Conservation (phyloP, 2,888 invertebrate species). For the Meloe dianella region DNA sequence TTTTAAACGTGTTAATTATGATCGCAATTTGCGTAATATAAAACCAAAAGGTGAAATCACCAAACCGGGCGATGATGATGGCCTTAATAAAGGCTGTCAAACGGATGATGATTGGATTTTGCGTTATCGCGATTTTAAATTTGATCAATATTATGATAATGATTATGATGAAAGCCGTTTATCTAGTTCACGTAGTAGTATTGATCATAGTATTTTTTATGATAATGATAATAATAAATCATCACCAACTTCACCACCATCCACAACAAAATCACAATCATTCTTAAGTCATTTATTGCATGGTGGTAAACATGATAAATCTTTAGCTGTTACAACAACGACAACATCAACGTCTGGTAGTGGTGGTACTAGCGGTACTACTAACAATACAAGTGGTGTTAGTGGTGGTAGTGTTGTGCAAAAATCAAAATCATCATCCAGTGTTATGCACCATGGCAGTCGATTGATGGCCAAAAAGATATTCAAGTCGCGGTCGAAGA, state of each 20-base stretch:
- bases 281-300: conserved; percentile 69
- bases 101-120: conserved; percentile 79
- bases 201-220: conserved; percentile 60
- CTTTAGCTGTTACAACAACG: conserved; percentile 60
- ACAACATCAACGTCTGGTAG: conserved; percentile 45
- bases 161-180: conserved; percentile 57
- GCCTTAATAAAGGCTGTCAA: conserved; percentile 76
- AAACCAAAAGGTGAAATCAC: conserved; percentile 78
- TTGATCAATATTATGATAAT: conserved; percentile 55
- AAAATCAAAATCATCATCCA: conserved; percentile 88
- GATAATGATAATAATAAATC: conserved; percentile 52
- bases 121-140: conserved; percentile 62
- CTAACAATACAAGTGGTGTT: background rate
- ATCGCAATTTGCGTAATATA: conserved; percentile 81
- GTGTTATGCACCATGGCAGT: conserved; percentile 77
- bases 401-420: conserved; percentile 66
- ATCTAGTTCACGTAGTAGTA: conserved; percentile 63
- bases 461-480: conserved; percentile 82
- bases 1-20: conserved; percentile 88
- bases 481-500: conserved; percentile 84
- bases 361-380: background rate
- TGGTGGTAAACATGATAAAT: conserved; percentile 56
- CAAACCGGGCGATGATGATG: conserved; percentile 80
- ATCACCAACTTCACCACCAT: conserved; percentile 59
- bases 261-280: conserved; percentile 64